phyloP scores from a whole-genome alignment of 2,888 invertebrate species.

The Ornithoptera alexandrae region DNA sequence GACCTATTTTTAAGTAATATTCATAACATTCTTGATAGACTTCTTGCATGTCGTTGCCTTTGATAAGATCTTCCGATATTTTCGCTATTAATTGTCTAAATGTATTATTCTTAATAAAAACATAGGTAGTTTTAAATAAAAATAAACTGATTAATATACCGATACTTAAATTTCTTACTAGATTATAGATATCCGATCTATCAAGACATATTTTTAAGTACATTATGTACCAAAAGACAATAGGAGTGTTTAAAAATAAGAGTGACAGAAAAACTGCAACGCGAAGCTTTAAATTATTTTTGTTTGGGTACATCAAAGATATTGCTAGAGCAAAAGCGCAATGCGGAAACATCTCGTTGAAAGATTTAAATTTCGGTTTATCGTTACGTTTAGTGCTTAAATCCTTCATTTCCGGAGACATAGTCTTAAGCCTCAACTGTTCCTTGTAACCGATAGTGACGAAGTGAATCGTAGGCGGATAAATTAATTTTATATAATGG shows the following conservation, averaged over 20 bases:
- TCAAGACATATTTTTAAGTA: constrained; percentile 47
- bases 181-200: constrained; percentile 50
- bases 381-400: constrained; percentile 8
- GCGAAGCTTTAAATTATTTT: constrained; percentile 42
- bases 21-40: constrained; percentile 53
- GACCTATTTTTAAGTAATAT: constrained; percentile 48
- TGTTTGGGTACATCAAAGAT: constrained; percentile 58
- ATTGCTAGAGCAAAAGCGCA: constrained; percentile 56
- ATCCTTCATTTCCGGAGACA: constrained; percentile 25
- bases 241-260: constrained; percentile 41
- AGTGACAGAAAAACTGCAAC: constrained; percentile 37
- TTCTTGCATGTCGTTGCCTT: constrained; percentile 49
- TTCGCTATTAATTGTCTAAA: constrained; percentile 49
- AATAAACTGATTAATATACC: constrained; percentile 50
- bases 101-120: constrained; percentile 45
- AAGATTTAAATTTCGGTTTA: constrained; percentile 48
- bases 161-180: constrained; percentile 54
- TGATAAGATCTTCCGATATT: constrained; percentile 51
- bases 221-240: constrained; percentile 53
- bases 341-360: constrained; percentile 53
- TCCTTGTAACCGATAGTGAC: background rate
- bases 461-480: background rate
- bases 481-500: background rate
- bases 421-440: background rate
- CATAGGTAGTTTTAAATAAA: constrained; percentile 56